A percentile compares a stretch with the other conserved stretches of the same genome.
These are phyloP conservation scores for Smutsia temminckii DNA, from an alignment of 2,797 vertebrate species.

Conservation along the genomic window DNA sequence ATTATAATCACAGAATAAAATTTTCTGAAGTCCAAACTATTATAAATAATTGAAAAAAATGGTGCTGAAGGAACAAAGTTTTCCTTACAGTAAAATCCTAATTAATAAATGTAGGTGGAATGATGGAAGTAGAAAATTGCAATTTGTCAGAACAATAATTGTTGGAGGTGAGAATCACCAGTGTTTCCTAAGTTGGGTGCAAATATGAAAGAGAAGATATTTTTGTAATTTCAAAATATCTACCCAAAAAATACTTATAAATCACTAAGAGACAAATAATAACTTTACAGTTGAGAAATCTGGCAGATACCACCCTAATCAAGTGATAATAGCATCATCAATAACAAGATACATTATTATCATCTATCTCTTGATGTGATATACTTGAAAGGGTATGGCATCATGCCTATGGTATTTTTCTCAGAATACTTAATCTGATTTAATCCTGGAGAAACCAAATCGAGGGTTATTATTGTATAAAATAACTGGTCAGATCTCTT, in stretches of 20 bases:
- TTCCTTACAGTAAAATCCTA: background rate
- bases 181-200: background rate
- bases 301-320: background rate
- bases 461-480: background rate
- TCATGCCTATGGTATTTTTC: background rate
- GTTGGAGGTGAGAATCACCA: background rate
- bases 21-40: background rate
- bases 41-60: background rate
- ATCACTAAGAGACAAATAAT: background rate
- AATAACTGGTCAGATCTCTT: background rate
- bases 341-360: background rate
- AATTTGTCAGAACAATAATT: background rate
- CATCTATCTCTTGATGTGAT: background rate
- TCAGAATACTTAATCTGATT: background rate
- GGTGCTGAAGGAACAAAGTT: background rate
- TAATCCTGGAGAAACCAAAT: background rate
- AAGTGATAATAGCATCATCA: background rate
- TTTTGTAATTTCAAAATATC: background rate
- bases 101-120: background rate
- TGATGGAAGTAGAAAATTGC: background rate
- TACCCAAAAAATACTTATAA: background rate
- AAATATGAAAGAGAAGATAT: background rate
- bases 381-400: background rate
- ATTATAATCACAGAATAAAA: background rate
- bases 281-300: background rate